Evolutionary conservation across 2,113 vertebrate genomes (phyloP), one percentile per base, ranked within the genome.

Genomic region (Geothlypis trichas): DNA sequence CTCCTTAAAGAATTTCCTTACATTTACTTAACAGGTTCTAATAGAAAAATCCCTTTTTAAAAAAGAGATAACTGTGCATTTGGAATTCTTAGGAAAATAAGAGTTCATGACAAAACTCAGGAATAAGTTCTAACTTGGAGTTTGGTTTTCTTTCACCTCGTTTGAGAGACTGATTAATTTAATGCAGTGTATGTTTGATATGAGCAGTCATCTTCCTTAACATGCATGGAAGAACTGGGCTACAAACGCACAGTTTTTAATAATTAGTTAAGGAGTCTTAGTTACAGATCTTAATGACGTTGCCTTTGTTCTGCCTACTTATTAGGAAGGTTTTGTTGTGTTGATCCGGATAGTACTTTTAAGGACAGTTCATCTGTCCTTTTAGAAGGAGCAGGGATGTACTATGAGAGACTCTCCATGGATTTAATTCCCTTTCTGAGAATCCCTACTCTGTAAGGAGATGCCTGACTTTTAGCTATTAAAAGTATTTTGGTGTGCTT

Each of bases 401-500:
- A 11, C 49, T 58, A 0, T 46, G 88, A 74, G 79, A 66, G 35
- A 20, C 69, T 61, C 13, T 55, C 30, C 1, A 0, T 55, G 28
- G 28, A 47, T 90, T 65, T 57, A 73, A 13, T 68, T 83, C 78
- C 10, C 2, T 75, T 83, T 74, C 69, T 35, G 71, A 91, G 82
- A 75, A 91, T 22, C 39, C 37, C 26, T 39, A 1, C 69, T 89
- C 35, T 72, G 35, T 75, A 49, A 94, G 83, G 46, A 91, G 67
- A 61, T 21, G 41, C 72, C 47, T 95, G 59, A 52, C 55, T 82
- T 95, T 75, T 72, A 59, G 75, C 33, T 86, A 16, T 82, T 91
- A 18, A 23, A 91, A 95, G 37, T 83, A 35, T 84, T 91, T 93
- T 84, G 35, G 35, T 91, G 58, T 81, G 47, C 58, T 91, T 96